Evolutionary conservation across 2,113 vertebrate species (phyloP), one percentile per base, ranked within the genome.

Genomic region (Toxotes chatareus): DNA sequence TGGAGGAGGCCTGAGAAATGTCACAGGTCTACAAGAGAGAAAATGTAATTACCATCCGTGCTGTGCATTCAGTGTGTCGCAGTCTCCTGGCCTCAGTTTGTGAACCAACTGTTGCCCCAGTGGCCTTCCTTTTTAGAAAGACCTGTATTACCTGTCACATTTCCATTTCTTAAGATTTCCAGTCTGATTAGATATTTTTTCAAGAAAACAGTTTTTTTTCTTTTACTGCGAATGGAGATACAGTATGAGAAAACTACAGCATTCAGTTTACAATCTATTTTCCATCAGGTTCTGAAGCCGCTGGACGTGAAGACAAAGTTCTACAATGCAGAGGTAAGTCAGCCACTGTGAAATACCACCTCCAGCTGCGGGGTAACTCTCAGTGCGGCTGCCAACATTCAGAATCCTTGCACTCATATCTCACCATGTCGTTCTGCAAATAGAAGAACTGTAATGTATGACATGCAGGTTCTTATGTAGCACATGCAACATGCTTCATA

Each of bases 281-380:
- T 97, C 47, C 83, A 95, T 86, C 95, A 99, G 98, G 98, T 99
- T 83, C 95, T 99, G 84, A 99, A 99, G 92, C 98, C 98, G 42
- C 85, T 99, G 64, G 98, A 99, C 84, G 98, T 99, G 88, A 99
- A 99, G 96, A 99, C 98, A 59, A 99, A 99, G 90, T 99, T 99
- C 95, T 99, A 99, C 94, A 99, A 99, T 47, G 98, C 98, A 4
- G 98, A 99, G 96, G 98, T 99, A 93, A 96, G 95, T 36, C 1
- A 1, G 31, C 67, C 19, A 0, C 59, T 31, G n/a, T 27, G 23
- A 5, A 31, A 57, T 14, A 51, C 10, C 32, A 6, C 3, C 57
- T 40, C 1, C 66, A 16, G 31, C 27, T n/a, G 63, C 44, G 16
- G 49, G 10, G 38, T 10, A 12, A 21, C 27, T 12, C 21, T 8